These are phyloP conservation scores for Steinernema carpocapsae DNA, from an alignment of 2,888 invertebrate genomes.

Conservation along the genomic window DNA sequence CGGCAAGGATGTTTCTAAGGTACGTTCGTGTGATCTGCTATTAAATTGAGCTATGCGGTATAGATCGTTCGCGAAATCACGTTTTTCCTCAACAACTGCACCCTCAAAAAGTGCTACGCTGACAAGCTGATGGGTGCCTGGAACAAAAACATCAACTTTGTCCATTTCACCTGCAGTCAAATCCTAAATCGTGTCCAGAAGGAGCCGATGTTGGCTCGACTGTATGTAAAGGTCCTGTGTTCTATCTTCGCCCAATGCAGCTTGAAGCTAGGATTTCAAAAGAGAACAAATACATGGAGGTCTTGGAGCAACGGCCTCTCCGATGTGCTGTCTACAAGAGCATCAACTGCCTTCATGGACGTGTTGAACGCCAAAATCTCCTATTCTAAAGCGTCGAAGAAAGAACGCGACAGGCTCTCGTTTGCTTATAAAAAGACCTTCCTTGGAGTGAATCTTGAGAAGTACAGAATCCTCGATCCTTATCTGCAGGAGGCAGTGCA, in stretches of 20 bases:
- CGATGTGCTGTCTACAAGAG: neutral
- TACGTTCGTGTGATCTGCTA: too few species aligned
- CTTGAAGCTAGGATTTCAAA: neutral
- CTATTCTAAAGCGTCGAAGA: neutral
- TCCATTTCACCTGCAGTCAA: neutral
- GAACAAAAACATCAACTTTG: neutral
- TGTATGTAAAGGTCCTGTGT: neutral
- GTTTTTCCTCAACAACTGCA: neutral
- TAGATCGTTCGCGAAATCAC: neutral
- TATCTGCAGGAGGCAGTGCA: neutral
- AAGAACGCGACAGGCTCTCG: neutral
- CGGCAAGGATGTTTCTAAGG: neutral
- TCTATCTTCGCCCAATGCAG: neutral
- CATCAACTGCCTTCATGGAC: neutral
- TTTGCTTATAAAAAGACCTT: neutral
- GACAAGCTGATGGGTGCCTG: neutral
- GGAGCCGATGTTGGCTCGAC: neutral
- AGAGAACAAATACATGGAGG: neutral
- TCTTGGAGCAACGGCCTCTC: neutral
- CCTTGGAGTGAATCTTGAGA: neutral
- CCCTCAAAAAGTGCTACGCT: neutral
- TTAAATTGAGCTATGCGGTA: too few species aligned
- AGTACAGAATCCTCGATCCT: neutral
- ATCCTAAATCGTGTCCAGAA: neutral
- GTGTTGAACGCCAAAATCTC: neutral